phyloP scores from a whole-genome alignment of 2,888 invertebrate genomes.

The Caenorhabditis sp. region DNA sequence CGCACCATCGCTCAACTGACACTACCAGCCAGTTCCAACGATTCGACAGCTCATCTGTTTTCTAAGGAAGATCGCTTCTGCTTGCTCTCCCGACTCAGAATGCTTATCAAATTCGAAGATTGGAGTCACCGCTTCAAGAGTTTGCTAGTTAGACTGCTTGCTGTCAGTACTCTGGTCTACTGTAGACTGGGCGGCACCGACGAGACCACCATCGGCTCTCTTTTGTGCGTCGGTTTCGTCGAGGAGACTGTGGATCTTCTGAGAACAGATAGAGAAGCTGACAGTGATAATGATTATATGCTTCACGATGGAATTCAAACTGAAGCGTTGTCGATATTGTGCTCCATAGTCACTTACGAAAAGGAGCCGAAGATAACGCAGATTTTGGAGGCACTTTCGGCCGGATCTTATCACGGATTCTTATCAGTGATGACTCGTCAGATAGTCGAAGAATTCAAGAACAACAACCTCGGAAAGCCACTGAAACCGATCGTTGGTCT shows the following conservation, averaged over 20 bases:
- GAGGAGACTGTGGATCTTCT: conserved; percentile 72
- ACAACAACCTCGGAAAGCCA: conserved; percentile 77
- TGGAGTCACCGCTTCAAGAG: conserved; percentile 89
- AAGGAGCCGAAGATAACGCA: conserved; percentile 85
- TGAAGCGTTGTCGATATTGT: conserved; percentile 90
- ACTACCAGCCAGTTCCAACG: conserved; percentile 22
- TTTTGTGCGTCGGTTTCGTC: conserved; percentile 75
- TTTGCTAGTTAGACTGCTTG: conserved; percentile 87
- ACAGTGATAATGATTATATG: conserved; percentile 28
- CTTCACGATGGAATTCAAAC: conserved; percentile 90
- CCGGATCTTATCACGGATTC: conserved; percentile 92
- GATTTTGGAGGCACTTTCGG: conserved; percentile 92
- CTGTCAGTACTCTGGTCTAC: conserved; percentile 78
- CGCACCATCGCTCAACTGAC: conserved; percentile 46
- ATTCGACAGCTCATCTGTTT: not conserved
- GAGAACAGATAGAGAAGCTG: conserved; percentile 52
- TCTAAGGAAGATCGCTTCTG: too few species aligned
- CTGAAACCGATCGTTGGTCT: conserved; percentile 84
- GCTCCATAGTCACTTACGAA: conserved; percentile 92
- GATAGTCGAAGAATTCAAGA: conserved; percentile 86
- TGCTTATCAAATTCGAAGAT: conserved; percentile 89
- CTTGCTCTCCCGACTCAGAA: too few species aligned
- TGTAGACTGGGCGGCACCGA: conserved; percentile 75
- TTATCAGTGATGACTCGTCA: conserved; percentile 90
- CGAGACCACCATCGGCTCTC: conserved; percentile 70